A percentile compares a stretch with the other conserved stretches of the same genome.
These are phyloP conservation scores for Agrotis ipsilon DNA, from an alignment of 2,888 invertebrate species.

Conservation along the genomic window DNA sequence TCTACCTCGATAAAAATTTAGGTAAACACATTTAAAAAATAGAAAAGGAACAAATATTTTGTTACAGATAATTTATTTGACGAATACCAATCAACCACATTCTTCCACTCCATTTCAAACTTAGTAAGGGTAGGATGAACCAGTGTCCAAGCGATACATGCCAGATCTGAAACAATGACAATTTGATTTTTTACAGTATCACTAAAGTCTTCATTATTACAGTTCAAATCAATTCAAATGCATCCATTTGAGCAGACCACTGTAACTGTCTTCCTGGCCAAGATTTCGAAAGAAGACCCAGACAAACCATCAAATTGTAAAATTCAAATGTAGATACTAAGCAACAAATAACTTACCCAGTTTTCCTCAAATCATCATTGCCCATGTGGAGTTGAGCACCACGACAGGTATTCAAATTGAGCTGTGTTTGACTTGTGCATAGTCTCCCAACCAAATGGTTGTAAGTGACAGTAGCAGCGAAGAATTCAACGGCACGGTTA, in stretches of 20 bases:
- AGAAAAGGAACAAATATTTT: neutral
- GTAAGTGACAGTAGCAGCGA: slow-evolving; percentile 72
- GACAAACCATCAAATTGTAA: neutral
- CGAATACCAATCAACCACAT: neutral
- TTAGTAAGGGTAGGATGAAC: slow-evolving; percentile 46
- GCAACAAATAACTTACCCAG: slow-evolving; percentile 19
- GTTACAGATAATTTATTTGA: neutral
- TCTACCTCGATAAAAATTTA: no score
- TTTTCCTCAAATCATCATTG: slow-evolving; percentile 73
- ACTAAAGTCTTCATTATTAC: no score
- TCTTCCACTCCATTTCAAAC: neutral
- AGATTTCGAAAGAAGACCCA: neutral
- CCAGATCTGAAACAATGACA: slow-evolving; percentile 71
- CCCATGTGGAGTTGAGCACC: slow-evolving; percentile 73
- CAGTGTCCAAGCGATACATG: slow-evolving; percentile 71
- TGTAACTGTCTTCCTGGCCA: no score
- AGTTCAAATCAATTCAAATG: no score
- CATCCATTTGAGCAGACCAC: no score
- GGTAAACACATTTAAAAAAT: neutral
- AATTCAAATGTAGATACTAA: neutral
- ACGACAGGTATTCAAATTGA: slow-evolving; percentile 70
- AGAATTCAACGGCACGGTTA: slow-evolving; percentile 76
- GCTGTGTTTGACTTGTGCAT: slow-evolving; percentile 68
- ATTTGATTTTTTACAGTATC: neutral
- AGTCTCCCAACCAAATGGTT: slow-evolving; percentile 72